phyloP scores from a whole-genome alignment of 2,113 vertebrate species.

The Orientallactaga bullata region DNA sequence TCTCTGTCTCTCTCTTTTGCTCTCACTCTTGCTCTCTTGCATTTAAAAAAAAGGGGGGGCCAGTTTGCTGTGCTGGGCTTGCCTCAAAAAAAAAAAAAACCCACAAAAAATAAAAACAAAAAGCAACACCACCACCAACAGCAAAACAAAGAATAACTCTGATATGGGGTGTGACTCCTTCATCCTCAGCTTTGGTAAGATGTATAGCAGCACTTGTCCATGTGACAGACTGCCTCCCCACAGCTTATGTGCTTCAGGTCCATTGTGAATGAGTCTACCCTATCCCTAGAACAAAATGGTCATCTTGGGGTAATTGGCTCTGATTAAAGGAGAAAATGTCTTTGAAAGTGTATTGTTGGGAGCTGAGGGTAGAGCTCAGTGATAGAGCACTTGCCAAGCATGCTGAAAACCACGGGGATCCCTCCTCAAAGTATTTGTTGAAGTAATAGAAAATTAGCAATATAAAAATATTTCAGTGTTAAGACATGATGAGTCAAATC shows the following conservation, averaged over 20 bases:
- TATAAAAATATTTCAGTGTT: constrained; percentile 32
- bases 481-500: background rate
- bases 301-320: background rate
- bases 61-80: no score
- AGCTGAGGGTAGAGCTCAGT: background rate
- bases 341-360: background rate
- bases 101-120: no score
- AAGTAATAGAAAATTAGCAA: constrained; percentile 36
- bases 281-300: background rate
- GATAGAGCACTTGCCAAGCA: background rate
- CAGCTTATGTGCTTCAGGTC: background rate
- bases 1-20: no score
- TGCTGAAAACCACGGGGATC: background rate
- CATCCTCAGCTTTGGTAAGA: background rate
- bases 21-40: no score
- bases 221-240: background rate
- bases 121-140: no score
- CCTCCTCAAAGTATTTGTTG: background rate
- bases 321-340: constrained; percentile 7
- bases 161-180: background rate
- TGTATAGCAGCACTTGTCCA: fast-evolving
- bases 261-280: background rate
- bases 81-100: no score
- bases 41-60: no score
- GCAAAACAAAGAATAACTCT: background rate